Base-by-base conservation (phyloP, 2,797 vertebrate genomes). In the Chloroceryle amazona region DNA sequence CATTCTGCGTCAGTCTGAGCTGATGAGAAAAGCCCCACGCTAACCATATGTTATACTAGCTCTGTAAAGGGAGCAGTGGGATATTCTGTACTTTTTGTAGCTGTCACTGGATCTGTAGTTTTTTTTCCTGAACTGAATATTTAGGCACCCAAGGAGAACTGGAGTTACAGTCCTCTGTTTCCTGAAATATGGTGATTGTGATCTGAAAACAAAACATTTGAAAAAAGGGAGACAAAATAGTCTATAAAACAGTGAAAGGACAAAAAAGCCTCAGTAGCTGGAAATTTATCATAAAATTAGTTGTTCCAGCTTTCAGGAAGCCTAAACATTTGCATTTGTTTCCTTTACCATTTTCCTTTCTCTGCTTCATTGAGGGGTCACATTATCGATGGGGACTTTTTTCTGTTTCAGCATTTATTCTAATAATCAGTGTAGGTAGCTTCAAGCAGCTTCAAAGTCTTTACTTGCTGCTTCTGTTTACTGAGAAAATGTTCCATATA, bases 11-110 rank as follows among this genome's bases (percentile, higher is more conserved):
- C 94, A 95, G 57, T n/a, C 85, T 91, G 91, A 91, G 89, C 82
- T 91, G 91, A 96, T 90, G 95, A 97, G 96, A 93, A 85, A 94
- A 95, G 93, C 96, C 82, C 85, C 65, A 72, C 8, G 26, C 81
- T 96, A 95, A 85, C 94, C 95, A 91, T 96, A 95, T 97, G 94
- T 89, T 97, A 68, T 13, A 44, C 58, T 49, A 37, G 23, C 61
- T 95, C 87, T 70, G 37, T 62, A 81, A 85, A 72, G 84, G 89
- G 84, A 95, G 91, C 41, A 58, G 4, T 54, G 89, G 75, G 89
- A 94, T 89, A 88, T 47, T 95, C 74, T 81, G 85, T 85, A 67
- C 73, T 88, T 90, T 60, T 70, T 0, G 0, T 68, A 55, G 68
- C 87, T 96, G 82, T 91, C 87, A 51, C 51, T 93, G 54, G 46